Evolutionary conservation across 2,113 vertebrate species (phyloP).

Genomic region (Phylloscopus whistleri): DNA sequence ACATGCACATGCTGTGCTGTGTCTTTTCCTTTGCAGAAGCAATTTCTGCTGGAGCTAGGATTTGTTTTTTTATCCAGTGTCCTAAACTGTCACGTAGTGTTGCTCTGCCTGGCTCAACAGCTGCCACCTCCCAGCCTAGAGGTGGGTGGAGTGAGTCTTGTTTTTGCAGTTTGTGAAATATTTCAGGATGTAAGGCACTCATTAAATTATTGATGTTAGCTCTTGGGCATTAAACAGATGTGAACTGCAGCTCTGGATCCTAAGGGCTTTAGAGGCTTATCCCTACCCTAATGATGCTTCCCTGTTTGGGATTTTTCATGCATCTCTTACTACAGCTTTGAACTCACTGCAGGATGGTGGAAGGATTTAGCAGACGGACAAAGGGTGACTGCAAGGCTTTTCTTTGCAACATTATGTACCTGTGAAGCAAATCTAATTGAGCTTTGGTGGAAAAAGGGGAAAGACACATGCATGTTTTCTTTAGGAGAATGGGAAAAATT

Average conservation of each 20-base stretch:
- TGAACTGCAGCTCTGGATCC: not conserved
- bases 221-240: not conserved
- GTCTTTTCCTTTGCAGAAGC: not conserved
- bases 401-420: not conserved
- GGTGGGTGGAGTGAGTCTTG: constrained; percentile 27
- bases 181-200: not conserved
- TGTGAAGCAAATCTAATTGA: not conserved
- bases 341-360: not conserved
- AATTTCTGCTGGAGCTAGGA: not conserved
- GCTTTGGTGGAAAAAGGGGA: not conserved
- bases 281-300: not conserved
- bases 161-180: constrained; percentile 22
- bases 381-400: not conserved
- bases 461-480: not conserved
- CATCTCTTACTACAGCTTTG: not conserved
- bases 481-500: not conserved
- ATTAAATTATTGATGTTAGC: constrained; percentile 9
- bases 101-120: not conserved
- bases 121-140: constrained; percentile 10
- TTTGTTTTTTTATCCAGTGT: not conserved
- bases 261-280: not conserved
- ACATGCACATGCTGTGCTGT: not conserved
- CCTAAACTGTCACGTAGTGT: not conserved
- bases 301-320: not conserved
- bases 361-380: not conserved